Evolutionary conservation across 1,140 invertebrate genomes (phyloP), one percentile per base, ranked within the genome.

Genomic region (Aphaenogaster rudis): DNA sequence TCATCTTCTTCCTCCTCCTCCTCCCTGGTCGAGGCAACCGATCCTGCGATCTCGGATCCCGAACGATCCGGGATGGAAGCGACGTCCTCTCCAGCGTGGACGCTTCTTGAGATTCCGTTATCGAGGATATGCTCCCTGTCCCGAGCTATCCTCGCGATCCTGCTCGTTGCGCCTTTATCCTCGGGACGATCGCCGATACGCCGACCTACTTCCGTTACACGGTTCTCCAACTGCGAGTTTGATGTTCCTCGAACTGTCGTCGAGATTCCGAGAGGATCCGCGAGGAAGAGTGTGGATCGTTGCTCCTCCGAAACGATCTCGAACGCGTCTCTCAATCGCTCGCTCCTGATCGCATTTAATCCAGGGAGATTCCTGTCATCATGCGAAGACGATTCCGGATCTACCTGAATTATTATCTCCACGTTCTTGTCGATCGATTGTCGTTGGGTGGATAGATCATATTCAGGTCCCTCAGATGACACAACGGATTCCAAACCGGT

Each of bases 371-470:
- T 80, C 13, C 6, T 36, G 7, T 48, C 8, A 11, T 39, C 7
- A 17, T 3, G n/a, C 15, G 6, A 6, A 5, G 61, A 15, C 1
- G 28, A 50, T 21, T 66, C 28, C 13, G 39, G 3, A 28, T 84
- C 39, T 6, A 84, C 7, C 2, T 17, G 57, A 61, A 72, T 84
- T 67, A 57, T 71, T 17, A 84, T 36, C 42, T 74, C 45, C 28
- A n/a, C 33, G 45, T 78, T 78, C 28, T 17, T 21, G 17, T 52
- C n/a, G 45, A 63, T 48, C 8, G 28, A 39, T 50, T 15, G 59
- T 42, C 15, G 42, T 33, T 36, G 28, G 3, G 28, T 48, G 33
- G 61, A 48, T 21, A 39, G 6, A 39, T 66, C n/a, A 2, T 78
- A 50, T 59, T 76, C 45, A 3, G 21, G n/a, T 48, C n/a, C 33